Evolutionary conservation across 2,797 vertebrate genomes (phyloP), one percentile per base, ranked within the genome.

Genomic region (Sebastes trivittatus): DNA sequence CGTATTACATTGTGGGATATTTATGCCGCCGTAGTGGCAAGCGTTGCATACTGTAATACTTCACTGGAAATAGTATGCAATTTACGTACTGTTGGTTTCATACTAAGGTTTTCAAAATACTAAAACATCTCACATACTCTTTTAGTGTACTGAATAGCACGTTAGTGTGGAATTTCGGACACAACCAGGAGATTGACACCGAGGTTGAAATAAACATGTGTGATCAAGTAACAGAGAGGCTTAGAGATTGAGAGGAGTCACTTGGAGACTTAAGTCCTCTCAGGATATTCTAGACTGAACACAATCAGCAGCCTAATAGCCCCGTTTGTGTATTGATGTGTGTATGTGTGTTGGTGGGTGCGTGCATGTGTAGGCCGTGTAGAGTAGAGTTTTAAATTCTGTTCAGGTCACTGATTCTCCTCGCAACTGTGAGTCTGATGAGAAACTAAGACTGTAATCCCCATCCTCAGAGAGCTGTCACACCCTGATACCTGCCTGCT

Each of bases 371-470:
- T 64, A 14, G 49, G 67, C 16, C 20, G 34, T 49, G 52, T 13
- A 5, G 27, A 25, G 42, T 30, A 22, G 27, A 11, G 7, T 72
- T 86, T 86, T 59, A 75, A 60, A 72, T 75, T 79, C 59, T 66
- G 54, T 34, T 83, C 54, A 78, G 55, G 67, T 66, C 63, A 59
- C 49, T 46, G 75, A 68, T 72, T 86, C 59, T 63, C 49, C 65
- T 74, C 36, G 9, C 73, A 67, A 66, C 11, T 80, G 38, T 72
- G 67, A 52, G 63, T 80, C 66, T 78, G 76, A 85, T 79, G 70
- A 77, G 72, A 77, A 71, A 49, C 77, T 75, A 65, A 81, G 27
- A 75, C 59, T 18, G 38, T 87, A 75, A 72, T 83, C 73, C 61
- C 27, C 78, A 20, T 59, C 69, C 61, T 75, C 16, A 23, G 38